These are phyloP conservation scores for Drosophila sulfurigaster DNA, from an alignment of 1,140 invertebrate genomes.

Conservation along the genomic window DNA sequence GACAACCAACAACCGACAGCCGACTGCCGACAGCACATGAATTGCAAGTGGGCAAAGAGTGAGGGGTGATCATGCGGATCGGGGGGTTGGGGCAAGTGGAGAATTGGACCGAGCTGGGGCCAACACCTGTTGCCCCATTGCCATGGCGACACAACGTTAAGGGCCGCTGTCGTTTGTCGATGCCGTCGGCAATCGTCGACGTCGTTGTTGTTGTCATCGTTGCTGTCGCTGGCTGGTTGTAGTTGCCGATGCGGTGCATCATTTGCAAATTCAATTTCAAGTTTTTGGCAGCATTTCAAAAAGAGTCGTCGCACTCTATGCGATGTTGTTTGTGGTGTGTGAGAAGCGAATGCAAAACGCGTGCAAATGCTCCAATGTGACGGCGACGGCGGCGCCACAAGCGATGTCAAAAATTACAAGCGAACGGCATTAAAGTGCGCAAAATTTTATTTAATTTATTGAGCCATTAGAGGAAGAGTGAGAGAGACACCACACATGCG, in stretches of 20 bases:
- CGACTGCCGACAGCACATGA: conserved; percentile 25
- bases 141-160: conserved; percentile 41
- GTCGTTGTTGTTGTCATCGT: not conserved
- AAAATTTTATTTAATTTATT: conserved; percentile 76
- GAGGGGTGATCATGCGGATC: not conserved
- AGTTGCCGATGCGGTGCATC: conserved; percentile 69
- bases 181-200: not conserved
- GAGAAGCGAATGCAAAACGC: conserved; percentile 11
- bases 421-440: conserved; percentile 74
- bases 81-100: not conserved
- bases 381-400: conserved; percentile 57
- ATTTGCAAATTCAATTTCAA: conserved; percentile 75
- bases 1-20: conserved; percentile 9
- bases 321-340: too few species aligned
- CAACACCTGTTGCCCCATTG: conserved; percentile 69
- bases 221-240: not conserved
- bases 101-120: not conserved
- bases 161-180: conserved; percentile 46
- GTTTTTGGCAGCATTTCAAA: conserved; percentile 79
- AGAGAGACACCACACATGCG: conserved; percentile 7
- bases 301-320: conserved; percentile 42
- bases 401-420: conserved; percentile 60
- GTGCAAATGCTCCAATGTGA: conserved; percentile 13
- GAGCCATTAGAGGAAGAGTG: conserved; percentile 65
- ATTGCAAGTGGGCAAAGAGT: conserved; percentile 23